phyloP scores from a whole-genome alignment of 2,113 vertebrate genomes.

The Dermatemys mawii region DNA sequence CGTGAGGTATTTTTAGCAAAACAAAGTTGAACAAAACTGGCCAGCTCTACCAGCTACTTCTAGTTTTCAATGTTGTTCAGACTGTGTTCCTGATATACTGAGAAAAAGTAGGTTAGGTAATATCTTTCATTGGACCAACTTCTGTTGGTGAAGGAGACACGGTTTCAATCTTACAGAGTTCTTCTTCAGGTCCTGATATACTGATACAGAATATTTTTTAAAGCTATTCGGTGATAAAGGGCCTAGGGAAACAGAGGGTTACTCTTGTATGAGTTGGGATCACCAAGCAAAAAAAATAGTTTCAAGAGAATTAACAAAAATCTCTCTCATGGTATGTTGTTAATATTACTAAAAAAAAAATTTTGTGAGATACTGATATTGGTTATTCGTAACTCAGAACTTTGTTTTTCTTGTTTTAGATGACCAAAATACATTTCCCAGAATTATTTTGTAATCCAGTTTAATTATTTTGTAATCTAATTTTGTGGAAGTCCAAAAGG shows the following conservation, averaged over 20 bases:
- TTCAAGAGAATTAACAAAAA: neutral
- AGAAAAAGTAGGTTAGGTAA: neutral
- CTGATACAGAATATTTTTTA: conserved; percentile 40
- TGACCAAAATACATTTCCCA: neutral
- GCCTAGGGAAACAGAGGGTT: conserved; percentile 1
- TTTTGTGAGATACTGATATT: neutral
- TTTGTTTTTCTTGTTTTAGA: neutral
- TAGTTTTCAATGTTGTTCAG: conserved; percentile 64
- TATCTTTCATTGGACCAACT: neutral
- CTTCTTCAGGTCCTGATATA: neutral
- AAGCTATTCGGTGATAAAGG: conserved; percentile 21
- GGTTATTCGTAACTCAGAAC: conserved; percentile 13
- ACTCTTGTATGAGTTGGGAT: neutral
- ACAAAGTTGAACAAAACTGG: conserved; percentile 64
- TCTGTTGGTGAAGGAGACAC: neutral
- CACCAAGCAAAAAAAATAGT: neutral
- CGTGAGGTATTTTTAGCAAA: conserved; percentile 60
- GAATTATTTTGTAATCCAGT: neutral
- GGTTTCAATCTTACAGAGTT: neutral
- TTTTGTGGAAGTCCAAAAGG: neutral
- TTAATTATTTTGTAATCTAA: neutral
- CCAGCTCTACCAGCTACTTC: conserved; percentile 61
- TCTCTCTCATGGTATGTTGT: neutral
- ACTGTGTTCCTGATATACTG: conserved; percentile 43
- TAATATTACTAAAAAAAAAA: neutral